phyloP scores from a whole-genome alignment of 2,113 vertebrate genomes.

The Colistium nudipinnis region DNA sequence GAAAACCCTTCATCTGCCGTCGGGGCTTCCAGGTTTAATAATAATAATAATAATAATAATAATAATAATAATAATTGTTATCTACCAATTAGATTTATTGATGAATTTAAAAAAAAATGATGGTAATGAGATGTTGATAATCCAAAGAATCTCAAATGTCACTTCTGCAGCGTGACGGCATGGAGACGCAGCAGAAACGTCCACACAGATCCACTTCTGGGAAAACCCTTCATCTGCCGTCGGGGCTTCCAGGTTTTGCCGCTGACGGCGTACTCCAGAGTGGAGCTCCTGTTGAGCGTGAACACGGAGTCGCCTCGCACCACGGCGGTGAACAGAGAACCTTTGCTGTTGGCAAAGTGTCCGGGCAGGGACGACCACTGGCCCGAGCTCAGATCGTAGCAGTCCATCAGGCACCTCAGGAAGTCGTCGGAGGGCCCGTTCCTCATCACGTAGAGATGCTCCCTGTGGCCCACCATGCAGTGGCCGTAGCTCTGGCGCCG shows the following conservation, averaged over 20 bases:
- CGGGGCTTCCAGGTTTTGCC: conserved; percentile 84
- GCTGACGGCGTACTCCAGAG: conserved; percentile 83
- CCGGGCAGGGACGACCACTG: conserved; percentile 89
- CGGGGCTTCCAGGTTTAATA: conserved; percentile 86
- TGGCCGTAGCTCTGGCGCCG: conserved; percentile 90
- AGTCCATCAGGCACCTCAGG: conserved; percentile 88
- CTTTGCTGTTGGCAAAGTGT: conserved; percentile 92
- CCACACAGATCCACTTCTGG: conserved; percentile 87
- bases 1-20: conserved; percentile 86
- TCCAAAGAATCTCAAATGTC: not conserved
- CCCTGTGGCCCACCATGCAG: conserved; percentile 89
- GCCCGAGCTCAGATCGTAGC: conserved; percentile 84
- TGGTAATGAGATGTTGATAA: not conserved
- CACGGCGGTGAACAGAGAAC: conserved; percentile 86
- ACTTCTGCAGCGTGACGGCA: not conserved
- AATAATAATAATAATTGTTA: no score
- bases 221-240: conserved; percentile 86
- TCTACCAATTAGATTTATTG: no score
- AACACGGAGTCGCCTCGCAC: conserved; percentile 86
- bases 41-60: no score
- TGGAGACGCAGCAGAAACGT: conserved; percentile 85
- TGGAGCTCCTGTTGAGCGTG: conserved; percentile 87
- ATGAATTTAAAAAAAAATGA: no score
- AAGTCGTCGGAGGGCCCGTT: conserved; percentile 92
- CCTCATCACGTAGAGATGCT: conserved; percentile 89